These are phyloP conservation scores for Scrobipalpa costella DNA, from an alignment of 2,888 invertebrate species.

Conservation along the genomic window DNA sequence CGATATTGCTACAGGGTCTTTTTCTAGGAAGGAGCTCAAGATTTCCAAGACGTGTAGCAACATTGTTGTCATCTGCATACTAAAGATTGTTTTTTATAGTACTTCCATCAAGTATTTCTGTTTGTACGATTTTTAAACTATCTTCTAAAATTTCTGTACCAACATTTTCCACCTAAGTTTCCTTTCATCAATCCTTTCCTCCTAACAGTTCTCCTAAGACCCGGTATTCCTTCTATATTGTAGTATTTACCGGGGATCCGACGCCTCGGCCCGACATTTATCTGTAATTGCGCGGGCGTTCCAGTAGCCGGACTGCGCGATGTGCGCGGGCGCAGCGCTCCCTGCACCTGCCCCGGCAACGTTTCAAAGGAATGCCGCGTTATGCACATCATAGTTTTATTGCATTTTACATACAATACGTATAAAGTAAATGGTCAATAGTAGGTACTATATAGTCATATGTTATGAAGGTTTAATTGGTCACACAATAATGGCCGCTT, in stretches of 20 bases:
- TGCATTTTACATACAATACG: too few species aligned
- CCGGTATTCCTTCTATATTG: background rate
- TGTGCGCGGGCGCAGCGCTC: constrained; percentile 31
- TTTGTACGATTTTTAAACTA: background rate
- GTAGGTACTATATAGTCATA: too few species aligned
- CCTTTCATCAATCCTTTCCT: too few species aligned
- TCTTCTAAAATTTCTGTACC: background rate
- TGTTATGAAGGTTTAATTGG: too few species aligned
- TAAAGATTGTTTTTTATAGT: background rate
- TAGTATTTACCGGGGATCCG: constrained; percentile 21
- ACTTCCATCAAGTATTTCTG: background rate
- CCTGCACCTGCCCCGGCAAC: constrained; percentile 47
- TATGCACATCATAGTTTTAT: background rate
- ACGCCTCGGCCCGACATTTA: constrained; percentile 37
- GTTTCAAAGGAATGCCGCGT: constrained; percentile 28
- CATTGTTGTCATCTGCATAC: background rate
- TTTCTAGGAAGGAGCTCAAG: background rate
- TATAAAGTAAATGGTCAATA: too few species aligned
- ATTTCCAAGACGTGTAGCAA: background rate
- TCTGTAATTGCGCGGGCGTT: constrained; percentile 52
- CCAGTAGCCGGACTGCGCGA: too few species aligned
- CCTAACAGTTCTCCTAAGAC: background rate
- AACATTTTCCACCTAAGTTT: too few species aligned
- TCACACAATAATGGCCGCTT: too few species aligned
- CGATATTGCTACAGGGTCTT: constrained; percentile 8